These are phyloP conservation scores for Tragelaphus strepsiceros DNA, from an alignment of 2,113 vertebrate species.

Conservation along the genomic window DNA sequence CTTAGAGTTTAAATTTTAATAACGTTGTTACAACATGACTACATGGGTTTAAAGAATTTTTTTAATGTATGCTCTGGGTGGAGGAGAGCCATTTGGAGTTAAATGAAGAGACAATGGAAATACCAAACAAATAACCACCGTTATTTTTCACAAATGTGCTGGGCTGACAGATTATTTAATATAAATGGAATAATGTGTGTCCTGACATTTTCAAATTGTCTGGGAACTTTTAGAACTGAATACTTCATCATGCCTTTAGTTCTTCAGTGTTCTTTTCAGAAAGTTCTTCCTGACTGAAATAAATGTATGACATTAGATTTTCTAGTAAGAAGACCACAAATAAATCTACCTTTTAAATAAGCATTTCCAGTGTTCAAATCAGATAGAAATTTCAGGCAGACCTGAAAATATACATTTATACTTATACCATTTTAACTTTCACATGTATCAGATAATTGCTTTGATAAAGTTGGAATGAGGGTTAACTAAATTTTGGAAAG, in stretches of 20 bases:
- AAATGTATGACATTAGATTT: constrained; percentile 6
- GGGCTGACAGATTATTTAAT: constrained; percentile 77
- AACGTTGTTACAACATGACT: not conserved
- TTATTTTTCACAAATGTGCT: constrained; percentile 73
- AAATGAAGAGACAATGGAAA: constrained; percentile 67
- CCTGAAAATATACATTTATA: not conserved
- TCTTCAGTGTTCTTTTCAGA: constrained; percentile 32
- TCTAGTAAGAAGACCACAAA: not conserved
- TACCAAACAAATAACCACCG: constrained; percentile 50
- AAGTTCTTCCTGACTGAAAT: constrained; percentile 11
- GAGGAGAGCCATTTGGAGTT: constrained; percentile 37
- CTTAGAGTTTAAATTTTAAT: not conserved
- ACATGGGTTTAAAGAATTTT: not conserved
- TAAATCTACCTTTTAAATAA: not conserved
- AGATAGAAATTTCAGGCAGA: not conserved
- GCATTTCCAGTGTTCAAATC: not conserved
- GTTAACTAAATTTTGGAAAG: not conserved
- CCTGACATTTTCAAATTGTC: constrained; percentile 72
- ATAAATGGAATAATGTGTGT: constrained; percentile 77
- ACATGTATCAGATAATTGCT: constrained; percentile 22
- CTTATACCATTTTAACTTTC: not conserved
- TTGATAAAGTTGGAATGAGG: not conserved
- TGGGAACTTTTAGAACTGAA: constrained; percentile 60
- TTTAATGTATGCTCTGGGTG: not conserved
- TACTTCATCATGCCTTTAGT: constrained; percentile 45